phyloP scores from a whole-genome alignment of 2,113 vertebrate species.

The Engraulis encrasicolus region DNA sequence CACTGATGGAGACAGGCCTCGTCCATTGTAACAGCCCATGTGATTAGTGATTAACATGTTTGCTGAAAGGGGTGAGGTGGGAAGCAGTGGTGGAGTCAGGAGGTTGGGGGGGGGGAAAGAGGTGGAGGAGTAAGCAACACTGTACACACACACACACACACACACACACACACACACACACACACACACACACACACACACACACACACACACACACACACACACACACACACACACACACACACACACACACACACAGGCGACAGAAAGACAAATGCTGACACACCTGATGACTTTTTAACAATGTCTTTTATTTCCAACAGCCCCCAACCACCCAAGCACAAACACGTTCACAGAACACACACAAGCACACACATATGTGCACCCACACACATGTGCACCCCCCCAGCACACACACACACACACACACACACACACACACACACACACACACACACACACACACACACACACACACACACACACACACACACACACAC shows the following conservation, averaged over 20 bases:
- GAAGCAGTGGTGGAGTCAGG: constrained; percentile 43
- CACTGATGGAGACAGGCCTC: constrained; percentile 62
- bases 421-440: no score
- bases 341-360: neutral
- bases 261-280: constrained; percentile 51
- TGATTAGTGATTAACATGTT: constrained; percentile 76
- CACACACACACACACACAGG: constrained; percentile 28
- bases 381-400: no score
- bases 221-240: constrained; percentile 34
- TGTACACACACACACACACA: constrained; percentile 17
- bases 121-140: constrained; percentile 20
- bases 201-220: constrained; percentile 45
- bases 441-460: no score
- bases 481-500: no score
- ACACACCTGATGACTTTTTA: constrained; percentile 66
- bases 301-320: constrained; percentile 55
- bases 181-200: constrained; percentile 31
- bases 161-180: constrained; percentile 50
- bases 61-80: constrained; percentile 44
- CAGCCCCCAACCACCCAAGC: constrained; percentile 31
- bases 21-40: constrained; percentile 59
- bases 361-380: no score
- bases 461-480: no score
- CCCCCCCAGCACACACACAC: no score
- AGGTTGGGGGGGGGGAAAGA: neutral